Conservation (phyloP, 2,888 invertebrate species). For the Sphaerophoria rueppellii region DNA sequence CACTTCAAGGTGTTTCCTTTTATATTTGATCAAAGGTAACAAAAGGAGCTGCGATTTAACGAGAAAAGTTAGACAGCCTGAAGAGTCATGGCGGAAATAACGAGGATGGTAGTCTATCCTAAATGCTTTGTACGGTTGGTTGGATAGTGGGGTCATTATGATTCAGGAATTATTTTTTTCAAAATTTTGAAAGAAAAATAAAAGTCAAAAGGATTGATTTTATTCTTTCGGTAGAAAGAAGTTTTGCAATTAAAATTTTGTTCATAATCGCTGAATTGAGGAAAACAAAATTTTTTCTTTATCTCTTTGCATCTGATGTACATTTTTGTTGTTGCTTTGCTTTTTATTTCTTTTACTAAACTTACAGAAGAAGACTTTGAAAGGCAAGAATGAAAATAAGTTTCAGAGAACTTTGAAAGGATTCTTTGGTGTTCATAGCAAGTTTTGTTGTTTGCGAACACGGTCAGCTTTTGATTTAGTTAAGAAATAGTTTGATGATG, state of each 20-base stretch:
- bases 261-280: background rate
- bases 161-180: conserved; percentile 1
- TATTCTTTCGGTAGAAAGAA: background rate
- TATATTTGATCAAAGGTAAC: background rate
- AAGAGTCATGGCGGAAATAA: no score
- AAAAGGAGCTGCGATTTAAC: conserved; percentile 23
- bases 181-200: conserved; percentile 2
- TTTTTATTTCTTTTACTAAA: no score
- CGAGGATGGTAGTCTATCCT: no score
- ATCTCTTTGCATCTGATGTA: background rate
- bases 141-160: conserved; percentile 8
- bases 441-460: no score
- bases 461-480: no score
- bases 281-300: background rate
- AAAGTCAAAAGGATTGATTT: conserved; percentile 20
- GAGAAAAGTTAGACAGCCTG: conserved; percentile 51
- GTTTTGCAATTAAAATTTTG: conserved; percentile 35
- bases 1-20: conserved; percentile 44
- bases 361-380: no score
- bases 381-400: no score
- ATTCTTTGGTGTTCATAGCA: no score
- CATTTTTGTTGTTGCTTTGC: background rate
- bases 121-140: background rate
- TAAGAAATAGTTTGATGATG: no score
- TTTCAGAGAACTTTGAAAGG: no score